phyloP scores from a whole-genome alignment of 2,888 invertebrate genomes.

The Tinea semifulvella region DNA sequence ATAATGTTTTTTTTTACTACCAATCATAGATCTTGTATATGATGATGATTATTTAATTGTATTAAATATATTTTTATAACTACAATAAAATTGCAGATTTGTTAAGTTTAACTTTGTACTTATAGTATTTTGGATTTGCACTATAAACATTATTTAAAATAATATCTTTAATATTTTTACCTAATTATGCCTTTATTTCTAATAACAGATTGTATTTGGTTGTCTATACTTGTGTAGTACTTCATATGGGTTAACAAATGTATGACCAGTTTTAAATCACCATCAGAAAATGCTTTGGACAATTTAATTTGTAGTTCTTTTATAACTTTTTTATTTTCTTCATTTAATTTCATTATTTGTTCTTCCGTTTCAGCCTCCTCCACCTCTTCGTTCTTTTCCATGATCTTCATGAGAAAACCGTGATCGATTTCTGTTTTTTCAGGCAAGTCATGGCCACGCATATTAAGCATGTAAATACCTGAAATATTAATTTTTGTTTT shows the following conservation, averaged over 20 bases:
- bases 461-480: conserved; percentile 80
- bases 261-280: conserved; percentile 72
- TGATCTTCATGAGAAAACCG: conserved; percentile 80
- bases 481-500: conserved; percentile 22
- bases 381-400: conserved; percentile 90
- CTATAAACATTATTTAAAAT: too few relatives aligned
- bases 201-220: conserved; percentile 74
- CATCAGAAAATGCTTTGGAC: conserved; percentile 69
- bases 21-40: too few relatives aligned
- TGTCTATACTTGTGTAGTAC: conserved; percentile 83
- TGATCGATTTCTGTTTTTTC: conserved; percentile 74
- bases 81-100: too few relatives aligned
- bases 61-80: too few relatives aligned
- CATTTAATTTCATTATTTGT: conserved; percentile 65
- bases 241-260: conserved; percentile 78
- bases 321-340: conserved; percentile 65
- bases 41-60: too few relatives aligned
- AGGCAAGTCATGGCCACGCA: conserved; percentile 72
- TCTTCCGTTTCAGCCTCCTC: conserved; percentile 70
- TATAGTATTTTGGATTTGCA: too few relatives aligned
- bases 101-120: too few relatives aligned
- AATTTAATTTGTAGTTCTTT: conserved; percentile 64
- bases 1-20: too few relatives aligned
- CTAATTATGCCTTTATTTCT: conserved; percentile 66
- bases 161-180: conserved; percentile 22